Base-by-base conservation (phyloP, 2,888 invertebrate genomes). In the Nomada hirtipes region DNA sequence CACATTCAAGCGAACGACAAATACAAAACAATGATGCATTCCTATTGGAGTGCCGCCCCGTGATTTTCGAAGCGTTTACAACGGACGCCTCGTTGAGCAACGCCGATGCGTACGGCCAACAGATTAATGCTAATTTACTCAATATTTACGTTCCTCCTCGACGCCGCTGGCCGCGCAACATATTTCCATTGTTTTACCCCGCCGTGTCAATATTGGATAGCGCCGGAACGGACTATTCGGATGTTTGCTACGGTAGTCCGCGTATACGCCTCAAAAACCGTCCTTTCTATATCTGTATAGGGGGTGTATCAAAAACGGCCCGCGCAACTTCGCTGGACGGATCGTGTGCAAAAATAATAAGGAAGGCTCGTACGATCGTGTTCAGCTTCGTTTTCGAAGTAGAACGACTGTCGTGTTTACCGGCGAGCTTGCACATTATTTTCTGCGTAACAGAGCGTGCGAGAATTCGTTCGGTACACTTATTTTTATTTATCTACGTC, bases 61-160 rank as follows among this genome's bases (percentile, higher is more conserved):
- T 79, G 83, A 88, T 89, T 89, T 88, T 84, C 86, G 76, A 84
- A 71, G 69, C 78, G 77, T 76, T 88, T 82, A 78, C 79, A 79
- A 76, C 65, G 68, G 71, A 60, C 50, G 65, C 60, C n/a, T 76
- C 68, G 79, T 72, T 79, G 82, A 82, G 83, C 77, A 83, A 82
- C 76, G 70, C 50, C 76, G 74, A 87, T 79, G 68, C 74, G 75
- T 76, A 76, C 73, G 85, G 36, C 83, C 74, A 84, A 88, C 84
- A 84, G 89, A 89, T 89, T 88, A 90, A 87, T 86, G 89, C 89
- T 89, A 90, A 90, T 90, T 90, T 89, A 89, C 88, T 87, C 84
- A 84, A 84, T 90, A 89, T 90, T 90, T 89, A 86, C 89, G 82
- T 76, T 80, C 79, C 88, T 88, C 88, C 85, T 86, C 86, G 86